Evolutionary conservation across 2,797 vertebrate species (phyloP).

Genomic region (Pangasius macronema): DNA sequence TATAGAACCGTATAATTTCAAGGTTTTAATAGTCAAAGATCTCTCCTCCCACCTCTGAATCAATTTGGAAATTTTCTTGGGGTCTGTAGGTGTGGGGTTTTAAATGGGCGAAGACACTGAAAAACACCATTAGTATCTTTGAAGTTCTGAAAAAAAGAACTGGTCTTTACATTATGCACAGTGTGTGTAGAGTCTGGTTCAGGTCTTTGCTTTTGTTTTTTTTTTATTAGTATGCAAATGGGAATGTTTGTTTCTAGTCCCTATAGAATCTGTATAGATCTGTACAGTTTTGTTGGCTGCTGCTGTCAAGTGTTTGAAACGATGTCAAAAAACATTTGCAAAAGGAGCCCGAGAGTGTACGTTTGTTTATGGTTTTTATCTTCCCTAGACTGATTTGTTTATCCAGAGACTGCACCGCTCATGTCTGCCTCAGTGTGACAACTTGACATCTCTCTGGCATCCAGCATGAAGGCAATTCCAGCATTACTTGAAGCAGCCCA

Average conservation of each 20-base stretch:
- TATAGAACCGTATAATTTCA: not conserved
- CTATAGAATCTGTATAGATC: conserved; percentile 22
- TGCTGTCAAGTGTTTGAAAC: conserved; percentile 49
- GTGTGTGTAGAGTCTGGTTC: not conserved
- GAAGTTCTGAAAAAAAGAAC: not conserved
- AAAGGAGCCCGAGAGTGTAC: conserved; percentile 20
- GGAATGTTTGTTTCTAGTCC: conserved; percentile 28
- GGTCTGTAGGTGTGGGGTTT: not conserved
- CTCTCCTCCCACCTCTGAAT: not conserved
- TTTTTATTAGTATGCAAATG: conserved; percentile 34
- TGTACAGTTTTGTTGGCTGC: conserved; percentile 39
- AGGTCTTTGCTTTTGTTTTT: not conserved
- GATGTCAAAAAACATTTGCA: conserved; percentile 40
- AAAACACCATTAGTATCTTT: not conserved
- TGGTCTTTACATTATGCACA: not conserved
- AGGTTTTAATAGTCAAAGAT: not conserved
- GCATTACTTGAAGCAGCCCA: conserved; percentile 43
- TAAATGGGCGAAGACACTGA: not conserved
- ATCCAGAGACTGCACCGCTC: conserved; percentile 33
- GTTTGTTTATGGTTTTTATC: conserved; percentile 55
- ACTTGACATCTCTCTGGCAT: conserved; percentile 46
- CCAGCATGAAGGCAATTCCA: conserved; percentile 43
- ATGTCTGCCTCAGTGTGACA: conserved; percentile 45
- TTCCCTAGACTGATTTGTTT: conserved; percentile 51
- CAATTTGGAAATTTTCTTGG: not conserved